phyloP scores from a whole-genome alignment of 2,888 invertebrate species.

The Patella caerulea region DNA sequence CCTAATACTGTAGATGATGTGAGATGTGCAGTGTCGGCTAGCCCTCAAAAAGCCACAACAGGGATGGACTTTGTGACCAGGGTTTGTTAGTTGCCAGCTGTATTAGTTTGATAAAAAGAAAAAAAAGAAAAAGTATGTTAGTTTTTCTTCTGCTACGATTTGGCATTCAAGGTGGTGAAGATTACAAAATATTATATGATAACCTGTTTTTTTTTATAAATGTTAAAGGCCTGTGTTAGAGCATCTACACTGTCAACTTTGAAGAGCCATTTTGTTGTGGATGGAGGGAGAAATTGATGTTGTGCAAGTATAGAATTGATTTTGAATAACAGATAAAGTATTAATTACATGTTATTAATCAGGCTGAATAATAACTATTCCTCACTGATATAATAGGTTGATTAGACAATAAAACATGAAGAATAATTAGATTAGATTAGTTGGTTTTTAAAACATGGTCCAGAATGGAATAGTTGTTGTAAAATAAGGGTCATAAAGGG shows the following conservation, averaged over 20 bases:
- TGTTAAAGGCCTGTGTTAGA: conserved; percentile 11
- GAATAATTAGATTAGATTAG: no score
- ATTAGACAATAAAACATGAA: no score
- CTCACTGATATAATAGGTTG: no score
- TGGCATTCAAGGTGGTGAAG: conserved; percentile 13
- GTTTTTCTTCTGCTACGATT: conserved; percentile 25
- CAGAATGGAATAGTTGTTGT: no score
- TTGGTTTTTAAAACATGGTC: no score
- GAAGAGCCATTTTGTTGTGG: conserved; percentile 4
- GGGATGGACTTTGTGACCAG: conserved; percentile 37
- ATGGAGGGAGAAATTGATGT: not conserved
- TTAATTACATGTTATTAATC: no score
- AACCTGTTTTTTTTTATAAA: conserved; percentile 2
- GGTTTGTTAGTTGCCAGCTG: conserved; percentile 56
- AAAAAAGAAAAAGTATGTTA: conserved; percentile 55
- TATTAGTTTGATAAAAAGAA: conserved; percentile 52
- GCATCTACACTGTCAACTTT: conserved; percentile 8
- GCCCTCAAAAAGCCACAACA: conserved; percentile 14
- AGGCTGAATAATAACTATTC: no score
- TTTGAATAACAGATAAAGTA: no score
- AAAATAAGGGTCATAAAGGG: no score
- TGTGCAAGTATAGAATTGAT: no score
- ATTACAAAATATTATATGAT: conserved; percentile 3
- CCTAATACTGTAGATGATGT: conserved; percentile 11
- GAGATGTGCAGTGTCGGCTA: conserved; percentile 9